These are phyloP conservation scores for Jordanella pulchra DNA, from an alignment of 2,797 vertebrate species.

Conservation along the genomic window DNA sequence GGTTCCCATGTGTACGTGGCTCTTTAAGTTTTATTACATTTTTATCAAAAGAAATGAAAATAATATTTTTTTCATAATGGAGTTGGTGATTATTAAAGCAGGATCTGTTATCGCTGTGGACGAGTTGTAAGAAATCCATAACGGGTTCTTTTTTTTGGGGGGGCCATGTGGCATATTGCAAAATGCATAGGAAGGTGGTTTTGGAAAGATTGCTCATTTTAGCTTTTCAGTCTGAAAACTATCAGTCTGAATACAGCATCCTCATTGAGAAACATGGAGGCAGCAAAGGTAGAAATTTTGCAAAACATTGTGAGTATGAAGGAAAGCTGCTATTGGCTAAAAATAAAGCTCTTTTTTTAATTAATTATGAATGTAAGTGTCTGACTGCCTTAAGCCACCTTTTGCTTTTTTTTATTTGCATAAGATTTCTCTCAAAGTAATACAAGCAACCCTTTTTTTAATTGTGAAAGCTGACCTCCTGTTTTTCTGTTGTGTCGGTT, in stretches of 20 bases:
- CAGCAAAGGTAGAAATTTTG: background rate
- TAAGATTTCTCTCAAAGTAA: background rate
- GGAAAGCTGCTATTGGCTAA: too few species aligned
- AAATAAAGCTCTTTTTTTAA: too few species aligned
- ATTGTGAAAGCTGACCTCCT: constrained; percentile 15
- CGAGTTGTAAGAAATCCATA: background rate
- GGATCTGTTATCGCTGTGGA: background rate
- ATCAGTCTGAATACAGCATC: background rate
- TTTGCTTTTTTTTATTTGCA: background rate
- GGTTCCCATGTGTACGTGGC: background rate
- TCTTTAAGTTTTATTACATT: too few species aligned
- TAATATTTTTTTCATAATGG: too few species aligned
- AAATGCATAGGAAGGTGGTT: background rate
- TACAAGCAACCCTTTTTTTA: background rate
- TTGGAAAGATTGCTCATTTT: background rate
- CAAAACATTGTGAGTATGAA: too few species aligned
- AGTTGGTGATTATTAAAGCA: too few species aligned
- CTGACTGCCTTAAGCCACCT: too few species aligned
- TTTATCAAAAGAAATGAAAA: too few species aligned
- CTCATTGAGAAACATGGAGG: background rate
- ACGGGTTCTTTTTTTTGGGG: background rate
- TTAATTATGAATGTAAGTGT: too few species aligned
- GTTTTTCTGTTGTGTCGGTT: constrained; percentile 13
- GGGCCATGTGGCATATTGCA: background rate
- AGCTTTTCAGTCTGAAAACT: background rate